A percentile compares a stretch with the other conserved stretches of the same genome.
These are phyloP conservation scores for Cheiracanthium punctorium DNA, from an alignment of 2,888 invertebrate species.

Conservation along the genomic window DNA sequence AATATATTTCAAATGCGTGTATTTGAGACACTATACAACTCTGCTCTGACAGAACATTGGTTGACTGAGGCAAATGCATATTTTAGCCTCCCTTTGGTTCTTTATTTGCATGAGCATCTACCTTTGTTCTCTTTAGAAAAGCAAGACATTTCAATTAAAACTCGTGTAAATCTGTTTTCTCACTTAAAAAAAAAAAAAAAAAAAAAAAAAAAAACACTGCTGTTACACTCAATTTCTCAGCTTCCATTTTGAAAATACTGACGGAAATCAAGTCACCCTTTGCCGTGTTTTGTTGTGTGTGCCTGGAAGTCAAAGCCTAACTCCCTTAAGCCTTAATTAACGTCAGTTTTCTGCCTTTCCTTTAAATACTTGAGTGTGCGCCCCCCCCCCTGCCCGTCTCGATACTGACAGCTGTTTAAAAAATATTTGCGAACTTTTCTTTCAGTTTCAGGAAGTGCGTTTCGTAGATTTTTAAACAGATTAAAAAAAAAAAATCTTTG, in stretches of 20 bases:
- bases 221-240: too few species aligned
- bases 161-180: conserved; percentile 21
- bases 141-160: conserved; percentile 46
- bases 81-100: not conserved
- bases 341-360: conserved; percentile 19
- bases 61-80: not conserved
- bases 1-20: too few species aligned
- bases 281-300: conserved; percentile 29
- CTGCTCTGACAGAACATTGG: too few species aligned
- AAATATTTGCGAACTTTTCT: conserved; percentile 27
- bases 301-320: not conserved
- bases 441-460: not conserved
- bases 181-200: too few species aligned
- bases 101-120: not conserved
- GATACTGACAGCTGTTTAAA: conserved; percentile 27
- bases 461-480: conserved; percentile 36
- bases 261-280: conserved; percentile 15
- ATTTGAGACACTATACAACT: too few species aligned
- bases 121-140: not conserved
- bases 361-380: conserved; percentile 27
- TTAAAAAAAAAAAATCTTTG: conserved; percentile 18
- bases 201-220: too few species aligned
- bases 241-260: not conserved
- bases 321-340: conserved; percentile 46
- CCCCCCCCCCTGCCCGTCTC: not conserved